Evolutionary conservation across 2,888 invertebrate species (phyloP).

Genomic region (Suillia variegata): DNA sequence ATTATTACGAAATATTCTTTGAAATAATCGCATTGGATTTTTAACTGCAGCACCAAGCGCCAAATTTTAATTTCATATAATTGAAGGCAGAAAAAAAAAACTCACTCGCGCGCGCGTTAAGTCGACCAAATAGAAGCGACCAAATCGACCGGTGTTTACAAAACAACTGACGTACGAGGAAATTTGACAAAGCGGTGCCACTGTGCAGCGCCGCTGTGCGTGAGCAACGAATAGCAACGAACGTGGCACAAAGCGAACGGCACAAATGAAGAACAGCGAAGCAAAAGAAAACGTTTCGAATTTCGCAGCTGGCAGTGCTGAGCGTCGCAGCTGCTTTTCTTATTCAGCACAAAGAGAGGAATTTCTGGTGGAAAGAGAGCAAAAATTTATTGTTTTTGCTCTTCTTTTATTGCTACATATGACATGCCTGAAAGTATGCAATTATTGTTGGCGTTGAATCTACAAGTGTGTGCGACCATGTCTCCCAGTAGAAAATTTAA

Average conservation of each 20-base stretch:
- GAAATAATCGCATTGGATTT: too few species aligned
- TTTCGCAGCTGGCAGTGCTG: not conserved
- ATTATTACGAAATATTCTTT: too few species aligned
- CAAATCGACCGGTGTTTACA: not conserved
- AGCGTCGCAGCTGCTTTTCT: not conserved
- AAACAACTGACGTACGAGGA: not conserved
- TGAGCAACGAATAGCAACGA: not conserved
- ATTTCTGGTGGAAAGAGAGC: not conserved
- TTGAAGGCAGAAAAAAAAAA: too few species aligned
- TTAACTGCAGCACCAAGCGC: too few species aligned
- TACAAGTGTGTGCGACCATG: too few species aligned
- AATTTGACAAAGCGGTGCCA: not conserved
- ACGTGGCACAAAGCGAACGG: not conserved
- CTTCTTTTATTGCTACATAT: not conserved
- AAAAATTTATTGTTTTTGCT: not conserved
- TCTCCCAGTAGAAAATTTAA: too few species aligned
- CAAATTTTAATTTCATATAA: too few species aligned
- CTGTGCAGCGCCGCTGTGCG: not conserved
- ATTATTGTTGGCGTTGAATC: too few species aligned
- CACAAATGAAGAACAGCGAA: not conserved
- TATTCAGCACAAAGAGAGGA: not conserved
- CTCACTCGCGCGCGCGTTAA: too few species aligned
- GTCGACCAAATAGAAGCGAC: not conserved
- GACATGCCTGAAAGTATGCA: not conserved
- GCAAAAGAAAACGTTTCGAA: not conserved